phyloP scores from a whole-genome alignment of 2,113 vertebrate species.

The Halichoeres trimaculatus region DNA sequence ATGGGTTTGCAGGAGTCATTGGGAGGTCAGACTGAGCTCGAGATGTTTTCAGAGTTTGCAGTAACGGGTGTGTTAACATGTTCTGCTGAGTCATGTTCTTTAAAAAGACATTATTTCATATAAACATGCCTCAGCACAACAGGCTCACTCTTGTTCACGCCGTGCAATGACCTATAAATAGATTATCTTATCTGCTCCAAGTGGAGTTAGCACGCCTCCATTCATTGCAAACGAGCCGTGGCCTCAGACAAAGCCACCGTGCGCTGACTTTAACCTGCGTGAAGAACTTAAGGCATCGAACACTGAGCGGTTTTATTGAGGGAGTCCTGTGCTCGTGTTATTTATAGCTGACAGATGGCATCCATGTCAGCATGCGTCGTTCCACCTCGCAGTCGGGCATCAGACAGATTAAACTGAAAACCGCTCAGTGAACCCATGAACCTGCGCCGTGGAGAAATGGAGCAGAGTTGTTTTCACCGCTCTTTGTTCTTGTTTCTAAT shows the following conservation, averaged over 20 bases:
- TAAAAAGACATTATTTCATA: background rate
- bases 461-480: conserved; percentile 12
- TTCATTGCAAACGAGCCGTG: conserved; percentile 50
- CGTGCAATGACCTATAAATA: conserved; percentile 8
- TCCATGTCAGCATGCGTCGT: conserved; percentile 27
- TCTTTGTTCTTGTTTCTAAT: conserved; percentile 4
- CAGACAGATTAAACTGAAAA: conserved; percentile 53
- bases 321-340: conserved; percentile 22
- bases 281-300: conserved; percentile 24
- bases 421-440: conserved; percentile 47
- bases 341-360: conserved; percentile 46
- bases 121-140: background rate
- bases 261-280: conserved; percentile 41
- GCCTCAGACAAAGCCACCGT: conserved; percentile 37
- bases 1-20: conserved; percentile 18
- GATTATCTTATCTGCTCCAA: conserved; percentile 22
- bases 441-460: conserved; percentile 43
- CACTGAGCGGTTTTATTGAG: conserved; percentile 42
- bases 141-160: background rate
- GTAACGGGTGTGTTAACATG: conserved; percentile 4
- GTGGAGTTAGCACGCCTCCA: conserved; percentile 3
- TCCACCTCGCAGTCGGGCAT: conserved; percentile 40
- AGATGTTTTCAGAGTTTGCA: background rate
- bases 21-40: conserved; percentile 29
- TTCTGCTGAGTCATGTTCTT: background rate